Base-by-base conservation (phyloP, 2,113 vertebrate species). In the Triplophysa tibetana region DNA sequence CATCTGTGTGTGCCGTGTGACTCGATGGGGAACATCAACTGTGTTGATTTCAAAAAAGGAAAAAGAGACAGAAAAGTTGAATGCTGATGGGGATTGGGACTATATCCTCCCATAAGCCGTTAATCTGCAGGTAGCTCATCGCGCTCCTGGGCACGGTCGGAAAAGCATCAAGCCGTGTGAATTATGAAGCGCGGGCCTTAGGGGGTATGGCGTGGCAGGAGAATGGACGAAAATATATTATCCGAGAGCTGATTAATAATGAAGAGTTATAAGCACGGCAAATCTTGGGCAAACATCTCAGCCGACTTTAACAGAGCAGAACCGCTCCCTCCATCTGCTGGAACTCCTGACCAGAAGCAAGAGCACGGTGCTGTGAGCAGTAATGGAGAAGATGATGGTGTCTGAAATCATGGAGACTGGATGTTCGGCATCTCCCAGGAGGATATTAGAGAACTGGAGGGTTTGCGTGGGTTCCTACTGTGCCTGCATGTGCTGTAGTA, bases 121-220 rank as follows among this genome's bases (percentile, higher is more conserved):
- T 88, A 90, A 90, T 89, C 86, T 90, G 86, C 86, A 86, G 73
- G 29, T 12, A 85, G 82, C 60, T 75, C 38, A 63, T 24, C 83
- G 89, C 84, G 87, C 87, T 89, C 82, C 75, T 72, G 87, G 84
- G 87, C 82, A 80, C 63, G 74, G 82, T 85, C 85, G 45, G 88
- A 68, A 85, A 87, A 87, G 88, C 84, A 83, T 85, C 84, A 86
- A 89, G 82, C 85, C 86, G 78, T 65, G 84, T 91, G 91, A 92
- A 86, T 89, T 88, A 91, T 88, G 82, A 84, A 79, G 66, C 83
- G 86, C 87, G 69, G 83, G 81, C 70, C 65, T 64, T 82, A 77
- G 43, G 52, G 72, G 75, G 81, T 83, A 79, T 21, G 6, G 54
- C 8, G 19, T 8, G 16, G n/a, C 1, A 21, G 80, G 82, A 64